A percentile compares a stretch with the other conserved stretches of the same genome.
Evolutionary conservation across 2,888 invertebrate species (phyloP).

Genomic region (Callimorpha dominula): DNA sequence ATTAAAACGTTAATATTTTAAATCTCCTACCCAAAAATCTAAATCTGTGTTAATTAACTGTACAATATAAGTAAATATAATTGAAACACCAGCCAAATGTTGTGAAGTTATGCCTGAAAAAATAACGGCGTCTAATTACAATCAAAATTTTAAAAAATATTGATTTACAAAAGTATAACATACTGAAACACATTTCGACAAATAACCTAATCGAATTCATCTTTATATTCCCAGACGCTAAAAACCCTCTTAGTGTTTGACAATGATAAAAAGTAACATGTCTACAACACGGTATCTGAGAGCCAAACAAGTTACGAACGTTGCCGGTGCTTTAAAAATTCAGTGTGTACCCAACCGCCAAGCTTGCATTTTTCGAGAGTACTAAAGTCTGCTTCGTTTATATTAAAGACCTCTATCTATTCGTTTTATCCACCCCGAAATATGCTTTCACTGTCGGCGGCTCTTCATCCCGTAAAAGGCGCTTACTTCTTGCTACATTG

Average conservation of each 20-base stretch:
- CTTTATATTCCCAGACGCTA: neutral
- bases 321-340: constrained; percentile 77
- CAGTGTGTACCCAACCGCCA: constrained; percentile 76
- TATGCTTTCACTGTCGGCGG: constrained; percentile 80
- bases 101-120: no score
- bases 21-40: no score
- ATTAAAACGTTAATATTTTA: no score
- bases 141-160: no score
- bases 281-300: constrained; percentile 49
- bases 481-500: constrained; percentile 45
- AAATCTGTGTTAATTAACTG: no score
- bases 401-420: constrained; percentile 87
- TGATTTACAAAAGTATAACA: neutral
- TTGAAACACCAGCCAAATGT: no score
- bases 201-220: neutral
- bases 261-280: constrained; percentile 33
- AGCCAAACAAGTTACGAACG: constrained; percentile 59
- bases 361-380: constrained; percentile 84
- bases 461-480: constrained; percentile 70
- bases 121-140: no score
- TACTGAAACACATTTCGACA: neutral
- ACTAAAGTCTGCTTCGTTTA: constrained; percentile 86
- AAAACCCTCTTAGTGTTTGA: neutral
- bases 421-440: constrained; percentile 84
- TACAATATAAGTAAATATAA: no score